A percentile compares a stretch with the other conserved stretches of the same genome.
Conservation (phyloP, 1,140 invertebrate genomes). For the Limonius californicus region DNA sequence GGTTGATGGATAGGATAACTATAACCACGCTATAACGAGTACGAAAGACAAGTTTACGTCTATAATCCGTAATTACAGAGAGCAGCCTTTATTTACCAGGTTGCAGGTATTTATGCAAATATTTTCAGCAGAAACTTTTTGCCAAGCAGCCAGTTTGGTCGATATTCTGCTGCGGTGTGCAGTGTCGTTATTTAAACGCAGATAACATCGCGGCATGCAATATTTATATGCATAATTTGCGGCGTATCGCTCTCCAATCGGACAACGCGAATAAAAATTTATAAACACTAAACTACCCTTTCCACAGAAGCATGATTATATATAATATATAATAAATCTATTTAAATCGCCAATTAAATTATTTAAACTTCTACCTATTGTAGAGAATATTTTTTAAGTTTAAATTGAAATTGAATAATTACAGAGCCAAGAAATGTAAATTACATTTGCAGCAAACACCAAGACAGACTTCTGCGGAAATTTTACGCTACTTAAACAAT, state of each 20-base stretch:
- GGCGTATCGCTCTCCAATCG: neutral
- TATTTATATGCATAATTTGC: neutral
- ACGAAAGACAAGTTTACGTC: neutral
- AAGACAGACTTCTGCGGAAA: too few relatives aligned
- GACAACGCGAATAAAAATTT: too few relatives aligned
- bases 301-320: too few relatives aligned
- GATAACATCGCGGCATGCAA: neutral
- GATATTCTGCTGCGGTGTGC: neutral
- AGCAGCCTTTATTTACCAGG: neutral
- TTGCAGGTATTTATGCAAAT: conserved; percentile 1
- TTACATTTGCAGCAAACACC: too few relatives aligned
- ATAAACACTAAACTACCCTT: too few relatives aligned
- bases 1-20: neutral
- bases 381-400: too few relatives aligned
- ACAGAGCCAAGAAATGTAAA: too few relatives aligned
- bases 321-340: too few relatives aligned
- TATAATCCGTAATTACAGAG: neutral
- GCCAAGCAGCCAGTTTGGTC: neutral
- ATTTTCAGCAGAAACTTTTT: neutral
- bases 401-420: too few relatives aligned
- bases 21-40: neutral
- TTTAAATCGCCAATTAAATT: too few relatives aligned
- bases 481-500: too few relatives aligned
- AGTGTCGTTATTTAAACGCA: neutral
- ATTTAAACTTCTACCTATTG: too few relatives aligned